Conservation (phyloP, 2,888 invertebrate species). For the Leptinotarsa tumamoca region DNA sequence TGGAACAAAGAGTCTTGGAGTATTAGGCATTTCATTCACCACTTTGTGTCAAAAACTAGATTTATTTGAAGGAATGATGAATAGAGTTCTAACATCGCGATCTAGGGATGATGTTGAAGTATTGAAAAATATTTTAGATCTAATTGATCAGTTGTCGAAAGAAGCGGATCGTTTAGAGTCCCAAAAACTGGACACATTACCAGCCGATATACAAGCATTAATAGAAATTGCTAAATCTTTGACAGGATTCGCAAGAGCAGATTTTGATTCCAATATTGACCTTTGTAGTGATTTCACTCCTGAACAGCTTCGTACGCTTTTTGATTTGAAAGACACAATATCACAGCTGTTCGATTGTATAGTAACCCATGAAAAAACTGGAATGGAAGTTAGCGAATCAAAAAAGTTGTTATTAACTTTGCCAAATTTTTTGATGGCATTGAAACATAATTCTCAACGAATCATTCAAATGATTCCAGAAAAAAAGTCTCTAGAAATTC, state of each 20-base stretch:
- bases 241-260: neutral
- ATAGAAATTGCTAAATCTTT: neutral
- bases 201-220: neutral
- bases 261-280: neutral
- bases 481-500: neutral
- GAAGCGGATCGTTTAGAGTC: neutral
- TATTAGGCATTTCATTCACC: constrained; percentile 17
- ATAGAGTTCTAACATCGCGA: neutral
- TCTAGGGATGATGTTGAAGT: constrained; percentile 3
- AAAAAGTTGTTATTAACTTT: neutral
- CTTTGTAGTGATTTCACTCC: neutral
- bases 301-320: neutral
- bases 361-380: neutral
- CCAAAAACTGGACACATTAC: neutral
- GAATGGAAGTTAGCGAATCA: neutral
- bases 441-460: neutral
- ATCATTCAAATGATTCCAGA: neutral
- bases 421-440: neutral
- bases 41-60: constrained; percentile 18
- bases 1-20: neutral
- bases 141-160: neutral
- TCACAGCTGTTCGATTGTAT: neutral
- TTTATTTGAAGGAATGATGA: neutral
- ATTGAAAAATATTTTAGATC: neutral
- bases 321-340: neutral